Conservation (phyloP, 1,140 invertebrate species). For the Sinella curviseta region DNA sequence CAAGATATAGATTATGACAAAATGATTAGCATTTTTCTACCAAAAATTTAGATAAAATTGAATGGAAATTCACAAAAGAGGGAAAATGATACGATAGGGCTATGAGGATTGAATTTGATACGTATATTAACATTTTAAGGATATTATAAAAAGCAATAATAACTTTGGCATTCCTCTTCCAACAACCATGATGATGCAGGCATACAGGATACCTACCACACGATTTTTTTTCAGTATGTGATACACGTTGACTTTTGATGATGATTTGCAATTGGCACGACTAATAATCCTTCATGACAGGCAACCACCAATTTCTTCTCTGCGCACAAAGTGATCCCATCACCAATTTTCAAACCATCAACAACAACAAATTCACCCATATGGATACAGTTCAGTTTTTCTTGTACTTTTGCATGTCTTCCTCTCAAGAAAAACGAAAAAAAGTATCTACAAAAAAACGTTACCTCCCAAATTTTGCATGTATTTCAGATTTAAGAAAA, state of each 20-base stretch:
- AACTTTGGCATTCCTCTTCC: neutral
- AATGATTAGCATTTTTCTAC: slow-evolving; percentile 26
- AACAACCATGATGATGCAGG: too few species aligned
- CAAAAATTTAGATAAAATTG: neutral
- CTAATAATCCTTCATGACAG: slow-evolving; percentile 24
- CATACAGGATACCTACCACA: slow-evolving; percentile 20
- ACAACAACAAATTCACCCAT: neutral
- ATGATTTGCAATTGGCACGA: slow-evolving; percentile 25
- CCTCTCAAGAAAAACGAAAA: too few species aligned
- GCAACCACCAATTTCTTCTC: neutral
- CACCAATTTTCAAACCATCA: neutral
- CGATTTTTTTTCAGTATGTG: neutral
- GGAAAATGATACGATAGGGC: neutral
- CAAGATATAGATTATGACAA: slow-evolving; percentile 25
- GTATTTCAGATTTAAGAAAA: too few species aligned
- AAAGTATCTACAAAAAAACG: too few species aligned
- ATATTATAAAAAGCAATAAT: neutral
- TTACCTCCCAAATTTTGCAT: slow-evolving; percentile 19
- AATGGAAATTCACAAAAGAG: neutral
- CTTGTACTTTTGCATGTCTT: neutral
- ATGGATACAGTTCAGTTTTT: slow-evolving; percentile 22
- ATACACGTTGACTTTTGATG: slow-evolving; percentile 15
- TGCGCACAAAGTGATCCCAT: neutral
- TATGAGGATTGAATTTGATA: neutral
- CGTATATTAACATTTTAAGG: neutral